A percentile compares a stretch with the other conserved stretches of the same genome.
phyloP scores from a whole-genome alignment of 2,113 vertebrate genomes.

The Rhinolophus sinicus region DNA sequence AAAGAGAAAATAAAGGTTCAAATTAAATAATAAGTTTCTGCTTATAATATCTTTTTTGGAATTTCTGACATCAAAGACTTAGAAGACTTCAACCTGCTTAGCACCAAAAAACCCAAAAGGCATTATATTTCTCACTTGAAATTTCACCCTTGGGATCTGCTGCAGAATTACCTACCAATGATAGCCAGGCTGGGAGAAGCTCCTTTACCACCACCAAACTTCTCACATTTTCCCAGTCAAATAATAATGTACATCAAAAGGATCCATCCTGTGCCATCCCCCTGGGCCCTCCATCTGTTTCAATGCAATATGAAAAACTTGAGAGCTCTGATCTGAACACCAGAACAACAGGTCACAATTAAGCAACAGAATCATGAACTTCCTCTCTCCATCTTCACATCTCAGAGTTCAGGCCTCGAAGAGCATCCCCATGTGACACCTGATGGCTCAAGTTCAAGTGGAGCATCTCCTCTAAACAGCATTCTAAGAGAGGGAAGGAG shows the following conservation, averaged over 20 bases:
- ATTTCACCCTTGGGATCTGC: not conserved
- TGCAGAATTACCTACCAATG: not conserved
- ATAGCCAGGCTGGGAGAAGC: not conserved
- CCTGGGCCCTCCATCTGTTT: not conserved
- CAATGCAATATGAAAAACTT: not conserved
- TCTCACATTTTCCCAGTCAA: not conserved
- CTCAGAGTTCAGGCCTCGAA: not conserved
- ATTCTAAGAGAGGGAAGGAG: not conserved
- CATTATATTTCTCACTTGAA: not conserved
- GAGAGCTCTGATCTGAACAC: not conserved
- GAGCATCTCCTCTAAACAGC: not conserved
- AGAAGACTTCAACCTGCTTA: conserved; percentile 19
- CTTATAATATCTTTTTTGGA: not conserved
- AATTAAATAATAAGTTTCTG: not conserved
- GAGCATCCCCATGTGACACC: not conserved
- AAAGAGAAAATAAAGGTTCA: conserved; percentile 14
- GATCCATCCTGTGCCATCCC: not conserved
- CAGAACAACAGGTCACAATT: not conserved
- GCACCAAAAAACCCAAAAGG: not conserved
- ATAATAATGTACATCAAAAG: not conserved
- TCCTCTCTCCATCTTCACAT: not conserved
- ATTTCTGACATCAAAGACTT: conserved; percentile 18
- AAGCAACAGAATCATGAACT: not conserved
- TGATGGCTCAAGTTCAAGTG: not conserved
- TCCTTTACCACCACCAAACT: not conserved